Percentiles rank a stretch among this genome's conserved stretches.
These are phyloP conservation scores for Haemorhous mexicanus DNA, from an alignment of 2,113 vertebrate species.

Conservation along the genomic window DNA sequence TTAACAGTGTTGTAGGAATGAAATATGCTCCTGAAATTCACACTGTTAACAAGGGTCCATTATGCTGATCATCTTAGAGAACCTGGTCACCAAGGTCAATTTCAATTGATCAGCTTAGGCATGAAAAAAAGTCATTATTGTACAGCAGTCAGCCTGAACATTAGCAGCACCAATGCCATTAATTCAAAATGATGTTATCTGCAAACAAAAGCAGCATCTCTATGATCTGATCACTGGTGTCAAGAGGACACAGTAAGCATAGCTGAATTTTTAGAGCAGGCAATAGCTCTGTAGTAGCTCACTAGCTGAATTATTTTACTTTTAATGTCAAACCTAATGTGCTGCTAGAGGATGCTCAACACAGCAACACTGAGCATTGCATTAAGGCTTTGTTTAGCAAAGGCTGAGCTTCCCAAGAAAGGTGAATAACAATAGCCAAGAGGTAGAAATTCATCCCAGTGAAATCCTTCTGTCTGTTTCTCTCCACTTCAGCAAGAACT, in stretches of 20 bases:
- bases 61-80: neutral
- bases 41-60: neutral
- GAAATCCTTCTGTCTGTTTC: neutral
- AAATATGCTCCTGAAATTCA: neutral
- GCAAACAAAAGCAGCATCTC: neutral
- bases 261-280: neutral
- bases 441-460: neutral
- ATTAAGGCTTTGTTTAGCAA: neutral
- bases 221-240: neutral
- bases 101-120: neutral
- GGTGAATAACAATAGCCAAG: neutral
- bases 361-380: neutral
- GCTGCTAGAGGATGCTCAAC: neutral
- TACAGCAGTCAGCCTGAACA: neutral
- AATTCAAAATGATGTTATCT: neutral
- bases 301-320: neutral
- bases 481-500: neutral
- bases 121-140: neutral
- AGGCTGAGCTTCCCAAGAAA: slow-evolving; percentile 4
- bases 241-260: neutral
- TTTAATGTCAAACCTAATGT: neutral
- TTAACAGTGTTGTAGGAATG: neutral
- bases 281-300: neutral
- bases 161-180: neutral
- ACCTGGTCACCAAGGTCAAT: neutral